These are phyloP conservation scores for Ctena decussata DNA, from an alignment of 2,888 invertebrate genomes.

Conservation along the genomic window DNA sequence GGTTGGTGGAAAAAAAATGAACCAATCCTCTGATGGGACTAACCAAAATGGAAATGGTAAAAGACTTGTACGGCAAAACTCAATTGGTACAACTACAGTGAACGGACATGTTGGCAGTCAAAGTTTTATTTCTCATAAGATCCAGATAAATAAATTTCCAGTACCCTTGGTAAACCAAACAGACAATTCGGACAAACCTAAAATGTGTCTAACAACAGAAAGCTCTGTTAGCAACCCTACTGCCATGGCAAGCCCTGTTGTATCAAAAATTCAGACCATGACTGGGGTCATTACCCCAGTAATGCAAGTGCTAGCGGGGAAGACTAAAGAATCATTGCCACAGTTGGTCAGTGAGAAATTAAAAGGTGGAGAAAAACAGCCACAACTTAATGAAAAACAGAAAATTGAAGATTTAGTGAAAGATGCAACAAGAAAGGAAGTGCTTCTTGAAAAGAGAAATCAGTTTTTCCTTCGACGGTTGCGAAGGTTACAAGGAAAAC, in stretches of 20 bases:
- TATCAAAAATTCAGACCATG: background rate
- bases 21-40: conserved; percentile 65
- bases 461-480: conserved; percentile 92
- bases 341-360: no score
- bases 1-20: conserved; percentile 63
- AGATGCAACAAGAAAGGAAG: conserved; percentile 59
- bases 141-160: background rate
- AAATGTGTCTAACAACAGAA: conserved; percentile 54
- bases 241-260: background rate
- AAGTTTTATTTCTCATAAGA: background rate
- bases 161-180: background rate
- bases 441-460: conserved; percentile 88
- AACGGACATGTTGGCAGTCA: conserved; percentile 53
- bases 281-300: background rate
- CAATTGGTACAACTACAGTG: conserved; percentile 44
- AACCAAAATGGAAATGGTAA: conserved; percentile 57
- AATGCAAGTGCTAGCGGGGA: background rate
- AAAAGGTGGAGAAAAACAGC: no score
- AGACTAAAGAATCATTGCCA: no score
- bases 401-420: conserved; percentile 58
- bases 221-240: background rate
- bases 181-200: background rate
- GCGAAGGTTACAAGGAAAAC: conserved; percentile 92
- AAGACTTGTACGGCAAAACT: conserved; percentile 46
- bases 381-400: background rate